A percentile compares a stretch with the other conserved stretches of the same genome.
Evolutionary conservation across 2,888 invertebrate genomes (phyloP).

Genomic region (Heliconius aoede): DNA sequence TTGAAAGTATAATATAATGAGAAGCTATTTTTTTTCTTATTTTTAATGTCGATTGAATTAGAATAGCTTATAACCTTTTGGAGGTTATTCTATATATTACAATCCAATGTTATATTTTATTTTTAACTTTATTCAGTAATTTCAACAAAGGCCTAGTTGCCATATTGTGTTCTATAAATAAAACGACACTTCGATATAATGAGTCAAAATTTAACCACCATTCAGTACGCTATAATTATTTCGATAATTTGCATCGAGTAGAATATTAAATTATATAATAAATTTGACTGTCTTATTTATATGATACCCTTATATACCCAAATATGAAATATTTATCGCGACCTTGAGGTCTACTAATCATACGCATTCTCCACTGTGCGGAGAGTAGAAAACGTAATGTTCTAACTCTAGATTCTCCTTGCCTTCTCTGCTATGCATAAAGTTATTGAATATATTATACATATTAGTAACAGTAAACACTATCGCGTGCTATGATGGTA

Average conservation of each 20-base stretch:
- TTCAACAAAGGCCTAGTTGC: not conserved
- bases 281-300: not conserved
- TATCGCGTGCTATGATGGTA: constrained; percentile 31
- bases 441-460: not conserved
- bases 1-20: too few relatives aligned
- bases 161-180: not conserved
- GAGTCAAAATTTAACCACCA: not conserved
- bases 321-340: not conserved
- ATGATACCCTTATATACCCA: not conserved
- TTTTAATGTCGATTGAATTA: too few relatives aligned
- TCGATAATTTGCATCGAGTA: not conserved
- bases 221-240: not conserved
- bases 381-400: not conserved
- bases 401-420: not conserved
- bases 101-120: not conserved
- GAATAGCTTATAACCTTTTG: not conserved
- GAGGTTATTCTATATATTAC: not conserved
- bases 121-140: not conserved
- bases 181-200: not conserved
- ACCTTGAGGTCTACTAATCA: not conserved
- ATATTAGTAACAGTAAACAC: not conserved
- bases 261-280: not conserved
- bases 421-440: not conserved
- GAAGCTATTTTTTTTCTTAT: too few relatives aligned
- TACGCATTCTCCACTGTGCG: not conserved